Evolutionary conservation across 1,140 invertebrate species (phyloP), one percentile per base, ranked within the genome.

Genomic region (Scylla paramamosain): DNA sequence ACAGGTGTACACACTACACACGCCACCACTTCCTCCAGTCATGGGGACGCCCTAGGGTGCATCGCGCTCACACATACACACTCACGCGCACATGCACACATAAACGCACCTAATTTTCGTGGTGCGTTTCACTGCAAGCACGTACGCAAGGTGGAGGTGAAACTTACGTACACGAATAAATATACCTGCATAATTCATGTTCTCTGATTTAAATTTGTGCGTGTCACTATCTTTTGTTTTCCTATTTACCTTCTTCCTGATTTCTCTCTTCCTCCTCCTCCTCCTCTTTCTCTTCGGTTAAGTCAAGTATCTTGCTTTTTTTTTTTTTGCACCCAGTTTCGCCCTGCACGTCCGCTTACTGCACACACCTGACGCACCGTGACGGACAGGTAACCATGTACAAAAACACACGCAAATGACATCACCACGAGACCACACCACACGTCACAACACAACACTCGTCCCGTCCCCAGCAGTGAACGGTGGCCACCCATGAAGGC

Each of bases 31-130:
- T 46, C 31, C 86, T 45, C 29, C 86, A 88, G 45, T 88, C 86
- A 88, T 52, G n/a, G n/a, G 12, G 28, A 59, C 89, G 25, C 46
- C 88, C 31, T 12, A 32, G 4, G 10, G 67, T 14, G 31, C 67
- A 59, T 82, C 10, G 32, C 83, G 39, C 10, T 20, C 45, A 77
- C 82, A 32, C 83, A 77, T 48, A 77, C 90, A 91, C 90, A 91
- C 90, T 28, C 48, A 91, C 90, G 59, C 83, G 45, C 67, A 92
- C 31, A 86, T 45, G 32, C 28, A 52, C 28, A 93, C 28, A 52
- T 31, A 87, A 29, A 48, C 28, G 28, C n/a, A 86, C 31, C 87
- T n/a, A 48, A n/a, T 0, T 14, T 28, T 0, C 6, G 16, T 46
- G 29, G 12, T 84, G 45, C 48, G 39, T 84, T 31, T 84, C 0